Evolutionary conservation across 2,797 vertebrate species (phyloP).

Genomic region (Cichlasoma orientale): DNA sequence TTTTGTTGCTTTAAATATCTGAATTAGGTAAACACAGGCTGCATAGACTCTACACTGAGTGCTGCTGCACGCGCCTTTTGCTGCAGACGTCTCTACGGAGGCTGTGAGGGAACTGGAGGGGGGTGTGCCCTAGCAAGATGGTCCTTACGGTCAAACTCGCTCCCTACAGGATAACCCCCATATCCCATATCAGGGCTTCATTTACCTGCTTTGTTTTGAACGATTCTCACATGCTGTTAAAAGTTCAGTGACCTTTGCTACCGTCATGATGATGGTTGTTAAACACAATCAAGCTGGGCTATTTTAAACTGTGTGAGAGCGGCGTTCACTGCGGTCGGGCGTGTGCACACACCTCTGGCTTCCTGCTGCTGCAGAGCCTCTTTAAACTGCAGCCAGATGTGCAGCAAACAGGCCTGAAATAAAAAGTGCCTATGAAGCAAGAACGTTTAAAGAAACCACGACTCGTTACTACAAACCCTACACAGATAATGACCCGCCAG

Average conservation of each 20-base stretch:
- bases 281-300: neutral
- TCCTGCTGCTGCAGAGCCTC: constrained; percentile 15
- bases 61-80: neutral
- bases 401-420: constrained; percentile 34
- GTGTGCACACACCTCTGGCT: constrained; percentile 18
- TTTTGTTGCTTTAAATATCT: fast-evolving
- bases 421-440: constrained; percentile 33
- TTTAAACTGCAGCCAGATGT: constrained; percentile 57
- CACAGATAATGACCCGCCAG: constrained; percentile 13
- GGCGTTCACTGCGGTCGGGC: neutral
- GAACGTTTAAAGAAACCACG: constrained; percentile 24
- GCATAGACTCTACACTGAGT: neutral
- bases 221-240: neutral
- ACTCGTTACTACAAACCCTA: neutral
- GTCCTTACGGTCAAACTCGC: neutral
- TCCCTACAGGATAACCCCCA: neutral
- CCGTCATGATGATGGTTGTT: neutral
- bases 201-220: too few relatives aligned
- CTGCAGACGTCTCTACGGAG: neutral
- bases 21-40: neutral
- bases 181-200: neutral
- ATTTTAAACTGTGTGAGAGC: neutral
- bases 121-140: fast-evolving
- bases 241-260: neutral
- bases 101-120: neutral